A percentile compares a stretch with the other conserved stretches of the same genome.
phyloP scores from a whole-genome alignment of 2,888 invertebrate genomes.

The Terebella lapidaria region DNA sequence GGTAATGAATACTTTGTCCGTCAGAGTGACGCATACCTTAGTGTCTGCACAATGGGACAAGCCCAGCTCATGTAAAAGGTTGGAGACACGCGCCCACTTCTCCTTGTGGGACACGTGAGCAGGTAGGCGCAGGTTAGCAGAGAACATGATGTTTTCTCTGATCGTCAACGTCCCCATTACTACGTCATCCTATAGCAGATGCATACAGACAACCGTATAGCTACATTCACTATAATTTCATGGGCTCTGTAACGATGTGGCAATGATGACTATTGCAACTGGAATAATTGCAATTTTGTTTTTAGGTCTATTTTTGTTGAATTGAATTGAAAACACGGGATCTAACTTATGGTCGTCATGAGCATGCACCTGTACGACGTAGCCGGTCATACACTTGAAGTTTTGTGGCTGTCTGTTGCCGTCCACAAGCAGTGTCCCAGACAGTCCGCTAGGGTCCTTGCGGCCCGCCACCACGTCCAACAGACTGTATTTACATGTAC shows the following conservation, averaged over 20 bases:
- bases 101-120: constrained; percentile 24
- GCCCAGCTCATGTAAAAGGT: constrained; percentile 48
- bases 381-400: constrained; percentile 53
- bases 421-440: constrained; percentile 46
- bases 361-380: constrained; percentile 51
- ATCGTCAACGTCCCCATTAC: constrained; percentile 52
- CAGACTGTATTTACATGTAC: constrained; percentile 11
- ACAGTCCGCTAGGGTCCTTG: constrained; percentile 11
- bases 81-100: constrained; percentile 35
- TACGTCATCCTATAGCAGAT: constrained; percentile 46
- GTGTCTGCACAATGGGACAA: constrained; percentile 47
- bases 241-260: background rate
- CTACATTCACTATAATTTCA: background rate
- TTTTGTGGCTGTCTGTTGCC: constrained; percentile 45
- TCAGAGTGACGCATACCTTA: no score
- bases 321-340: no score
- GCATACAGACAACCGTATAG: background rate
- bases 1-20: no score
- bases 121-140: constrained; percentile 48
- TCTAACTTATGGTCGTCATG: no score
- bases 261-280: no score
- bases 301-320: no score
- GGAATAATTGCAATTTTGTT: no score
- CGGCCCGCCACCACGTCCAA: constrained; percentile 26
- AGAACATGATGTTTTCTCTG: constrained; percentile 50